Base-by-base conservation (phyloP, 1,140 invertebrate species). In the Pogonus chalceus region DNA sequence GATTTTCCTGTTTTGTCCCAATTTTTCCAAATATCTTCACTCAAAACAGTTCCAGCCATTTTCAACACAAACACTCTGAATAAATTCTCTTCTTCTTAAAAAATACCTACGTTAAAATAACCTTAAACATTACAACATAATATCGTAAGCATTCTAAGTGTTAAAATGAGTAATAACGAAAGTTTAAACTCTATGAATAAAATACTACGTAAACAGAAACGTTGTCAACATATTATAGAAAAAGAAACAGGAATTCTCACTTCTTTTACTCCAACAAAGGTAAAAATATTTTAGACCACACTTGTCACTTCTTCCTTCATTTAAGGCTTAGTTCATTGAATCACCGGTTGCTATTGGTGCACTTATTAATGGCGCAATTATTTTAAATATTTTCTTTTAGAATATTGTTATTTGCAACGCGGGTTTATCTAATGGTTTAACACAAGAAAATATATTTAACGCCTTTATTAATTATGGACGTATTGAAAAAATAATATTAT, bases 391-490 rank as follows among this genome's bases (percentile, higher is more conserved):
- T 60, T 49, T 20, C 20, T 60, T 66, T 60, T 54, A 69, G 65
- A 60, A 67, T 62, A 58, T 73, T 20, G 66, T 80, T 57, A 74
- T 89, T 16, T 83, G 82, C 56, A 92, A 92, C 75, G 82, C 79
- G 14, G 89, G 89, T 20, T 70, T 90, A 23, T 80, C 79, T 9
- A 87, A 82, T 66, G 84, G 84, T 49, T 70, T 88, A 20, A 72
- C 77, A 10, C 75, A 81, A 62, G 80, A 84, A 65, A 69, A 72
- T 22, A 59, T 92, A 1, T 62, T 81, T 4, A 60, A 74, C 24
- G 56, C 77, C 55, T 78, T 77, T 63, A 52, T 57, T 57, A 57
- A 63, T 62, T 74, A 70, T 76, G 80, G 78, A 37, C 20, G 47
- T 43, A 65, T 79, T 26, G 70, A 72, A 58, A 74, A 75, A 48